Percentiles rank a stretch among this genome's conserved stretches.
Conservation (phyloP, 2,888 invertebrate species). For the Quadroppia sp. region DNA sequence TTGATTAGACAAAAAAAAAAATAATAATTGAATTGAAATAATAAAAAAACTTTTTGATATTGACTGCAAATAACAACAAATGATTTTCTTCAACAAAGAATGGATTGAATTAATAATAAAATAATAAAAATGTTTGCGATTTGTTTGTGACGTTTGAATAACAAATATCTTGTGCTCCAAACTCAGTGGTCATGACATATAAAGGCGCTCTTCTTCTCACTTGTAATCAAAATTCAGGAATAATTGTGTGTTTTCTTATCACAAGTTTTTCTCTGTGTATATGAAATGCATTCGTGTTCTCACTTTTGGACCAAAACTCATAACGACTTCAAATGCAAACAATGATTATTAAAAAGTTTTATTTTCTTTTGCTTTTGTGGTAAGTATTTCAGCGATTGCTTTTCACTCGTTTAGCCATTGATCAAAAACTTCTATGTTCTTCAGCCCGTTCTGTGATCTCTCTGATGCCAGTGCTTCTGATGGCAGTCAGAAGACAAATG, state of each 20-base stretch:
- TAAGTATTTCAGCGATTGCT: background rate
- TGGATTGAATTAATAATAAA: background rate
- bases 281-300: background rate
- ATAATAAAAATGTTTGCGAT: background rate
- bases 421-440: background rate
- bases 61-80: background rate
- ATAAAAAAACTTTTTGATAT: background rate
- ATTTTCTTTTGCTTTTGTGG: background rate
- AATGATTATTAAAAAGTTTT: conserved; percentile 12
- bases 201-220: background rate
- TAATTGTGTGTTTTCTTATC: background rate
- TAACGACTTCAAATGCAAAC: background rate
- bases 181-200: conserved; percentile 31
- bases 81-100: background rate
- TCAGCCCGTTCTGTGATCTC: conserved; percentile 20
- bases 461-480: background rate
- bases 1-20: background rate
- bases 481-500: background rate
- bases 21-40: background rate
- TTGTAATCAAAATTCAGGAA: background rate
- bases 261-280: background rate
- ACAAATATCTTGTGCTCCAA: conserved; percentile 16
- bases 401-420: background rate
- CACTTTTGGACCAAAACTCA: background rate
- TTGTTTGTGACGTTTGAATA: conserved; percentile 29